Conservation (phyloP, 2,113 vertebrate species). For the Anolis sagrei region DNA sequence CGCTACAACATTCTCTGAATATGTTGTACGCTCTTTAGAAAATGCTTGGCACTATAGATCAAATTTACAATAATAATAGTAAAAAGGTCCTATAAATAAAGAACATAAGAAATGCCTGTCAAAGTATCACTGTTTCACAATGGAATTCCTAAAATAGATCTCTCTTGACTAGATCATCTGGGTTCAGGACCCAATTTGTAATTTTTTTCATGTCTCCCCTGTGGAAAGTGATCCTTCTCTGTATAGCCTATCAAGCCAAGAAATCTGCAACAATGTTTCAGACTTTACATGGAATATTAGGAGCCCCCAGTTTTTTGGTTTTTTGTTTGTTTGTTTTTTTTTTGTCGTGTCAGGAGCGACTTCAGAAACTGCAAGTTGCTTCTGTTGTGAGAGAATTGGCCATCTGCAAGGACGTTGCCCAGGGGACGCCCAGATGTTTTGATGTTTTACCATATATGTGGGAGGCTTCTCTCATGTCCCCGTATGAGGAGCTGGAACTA, state of each 20-base stretch:
- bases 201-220: neutral
- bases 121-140: neutral
- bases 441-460: too few species aligned
- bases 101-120: neutral
- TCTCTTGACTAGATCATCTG: neutral
- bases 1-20: neutral
- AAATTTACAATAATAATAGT: neutral
- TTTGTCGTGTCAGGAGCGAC: too few species aligned
- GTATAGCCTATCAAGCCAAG: too few species aligned
- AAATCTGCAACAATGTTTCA: neutral
- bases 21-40: neutral
- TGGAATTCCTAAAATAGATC: neutral
- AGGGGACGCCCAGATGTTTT: too few species aligned
- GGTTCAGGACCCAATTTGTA: neutral
- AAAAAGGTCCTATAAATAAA: slow-evolving; percentile 5
- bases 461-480: too few species aligned
- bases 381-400: too few species aligned
- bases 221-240: neutral
- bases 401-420: too few species aligned
- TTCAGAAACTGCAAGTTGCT: too few species aligned
- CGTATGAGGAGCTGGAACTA: too few species aligned
- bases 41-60: neutral
- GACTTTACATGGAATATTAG: too few species aligned
- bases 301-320: too few species aligned
- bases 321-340: too few species aligned